These are phyloP conservation scores for Murina feae DNA, from an alignment of 2,113 vertebrate species.

Conservation along the genomic window DNA sequence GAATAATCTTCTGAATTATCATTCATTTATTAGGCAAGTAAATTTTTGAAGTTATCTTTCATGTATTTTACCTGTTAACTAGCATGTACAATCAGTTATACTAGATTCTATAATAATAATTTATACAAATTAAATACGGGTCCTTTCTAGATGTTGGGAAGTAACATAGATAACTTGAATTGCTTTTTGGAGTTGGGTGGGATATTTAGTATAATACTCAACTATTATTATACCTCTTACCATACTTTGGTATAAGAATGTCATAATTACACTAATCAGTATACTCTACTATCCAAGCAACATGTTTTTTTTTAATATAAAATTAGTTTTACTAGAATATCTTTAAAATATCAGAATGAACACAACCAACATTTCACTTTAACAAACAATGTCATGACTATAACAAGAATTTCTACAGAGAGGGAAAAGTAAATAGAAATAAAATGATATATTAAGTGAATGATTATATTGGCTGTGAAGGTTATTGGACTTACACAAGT, in stretches of 20 bases:
- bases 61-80: not conserved
- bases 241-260: not conserved
- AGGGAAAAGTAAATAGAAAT: not conserved
- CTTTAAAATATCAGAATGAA: not conserved
- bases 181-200: not conserved
- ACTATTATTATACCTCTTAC: no score
- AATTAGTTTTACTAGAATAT: not conserved
- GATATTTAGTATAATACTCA: not conserved
- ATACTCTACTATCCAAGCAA: not conserved
- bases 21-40: not conserved
- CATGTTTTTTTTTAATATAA: not conserved
- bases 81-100: not conserved
- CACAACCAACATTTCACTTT: not conserved
- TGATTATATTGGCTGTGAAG: not conserved
- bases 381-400: not conserved
- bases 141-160: not conserved
- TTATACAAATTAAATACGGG: not conserved
- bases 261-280: not conserved
- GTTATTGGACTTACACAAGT: not conserved
- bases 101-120: not conserved
- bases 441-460: not conserved
- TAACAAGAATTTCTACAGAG: not conserved
- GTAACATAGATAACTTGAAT: not conserved
- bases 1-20: not conserved
- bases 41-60: constrained; percentile 4